Base-by-base conservation (phyloP, 2,888 invertebrate species). In the Imbricaverruca yamaguchii region DNA sequence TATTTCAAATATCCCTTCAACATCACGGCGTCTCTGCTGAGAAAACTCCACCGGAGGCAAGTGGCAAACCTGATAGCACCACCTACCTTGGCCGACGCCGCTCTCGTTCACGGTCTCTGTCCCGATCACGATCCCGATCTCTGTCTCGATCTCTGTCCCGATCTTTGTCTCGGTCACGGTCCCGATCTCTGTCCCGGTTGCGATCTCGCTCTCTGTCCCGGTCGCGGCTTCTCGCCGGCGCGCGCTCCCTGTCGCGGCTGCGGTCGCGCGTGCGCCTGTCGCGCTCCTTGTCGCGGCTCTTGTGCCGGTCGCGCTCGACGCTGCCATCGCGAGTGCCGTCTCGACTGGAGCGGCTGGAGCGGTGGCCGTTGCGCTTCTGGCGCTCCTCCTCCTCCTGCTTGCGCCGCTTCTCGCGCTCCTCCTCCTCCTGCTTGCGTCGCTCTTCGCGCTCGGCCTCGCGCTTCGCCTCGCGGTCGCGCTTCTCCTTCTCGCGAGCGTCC, bases 361-460 rank as follows among this genome's bases (percentile, higher is more conserved):
- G 65, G 23, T 0, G 23, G 23, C 65, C 23, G 65, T 65, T 23
- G 65, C 23, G 23, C 18, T 9, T 55, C 21, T 55, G 9, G 8
- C 15, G 53, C 74, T 74, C 74, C 74, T 74, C 74, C 55, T 74
- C 74, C 55, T 74, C 74, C 0, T 21, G 74, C 13, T 39, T 39
- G 15, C 74, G 53, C 23, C 53, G 74, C 53, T 21, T 55, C 21
- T 55, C 12, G 8, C 15, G 53, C 74, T 74, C 74, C 74, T 74
- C 74, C 21, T 74, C 74, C 55, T 74, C 74, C 7, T 11, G 74
- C 13, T 39, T 39, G 15, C 74, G 53, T 2, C 74, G 74, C 21
- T 74, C 74, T 18, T 74, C 74, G 18, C 74, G 74, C 74, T 74
- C 74, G 10, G 23, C 11, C 53, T 74, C 74, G 21, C 74, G 74